Evolutionary conservation across 1,140 invertebrate genomes (phyloP), one percentile per base, ranked within the genome.

Genomic region (Anagrus nilaparvatae): DNA sequence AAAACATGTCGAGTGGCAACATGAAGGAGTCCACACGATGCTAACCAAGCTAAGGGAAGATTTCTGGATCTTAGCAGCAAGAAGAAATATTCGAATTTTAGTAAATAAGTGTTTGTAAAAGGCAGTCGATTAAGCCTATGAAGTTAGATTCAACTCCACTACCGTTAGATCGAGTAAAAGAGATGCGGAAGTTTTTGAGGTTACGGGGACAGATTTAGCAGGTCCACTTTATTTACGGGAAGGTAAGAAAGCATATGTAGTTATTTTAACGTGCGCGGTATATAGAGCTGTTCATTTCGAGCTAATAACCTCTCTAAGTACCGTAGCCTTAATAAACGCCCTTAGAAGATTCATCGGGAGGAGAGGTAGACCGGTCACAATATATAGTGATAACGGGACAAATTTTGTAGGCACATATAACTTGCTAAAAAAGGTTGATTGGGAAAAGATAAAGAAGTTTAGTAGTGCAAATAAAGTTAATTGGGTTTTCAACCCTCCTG

Each of bases 331-430:
- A 37, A 17, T 49, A 9, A 38, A 44, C n/a, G 36, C 46, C 1
- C 18, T 57, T 0, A 29, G 47, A 3, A 31, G 47, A 2, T 53
- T 54, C 25, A 49, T 58, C 7, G 46, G 41, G 0, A 25, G 49
- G 1, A 30, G 54, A 46, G 59, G 60, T 19, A 40, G 56, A 43
- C 63, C 59, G 1, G 28, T 24, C 1, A 51, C 50, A 1, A 56
- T 71, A 7, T 68, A 56, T 28, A 60, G 50, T 30, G 61, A 70
- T 42, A 68, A 70, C 34, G 65, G 54, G 0, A 60, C 54, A 6
- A 61, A 62, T 49, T 65, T 67, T 33, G 43, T 44, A 12, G 55
- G 52, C 4, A 33, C 45, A 2, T 23, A 34, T 16, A 63, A 58
- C 38, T 23, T 42, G 24, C 52, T 60, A 4, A 39, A 33, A 28